Evolutionary conservation across 2,888 invertebrate genomes (phyloP).

Genomic region (Hydroisotoma schaefferi): DNA sequence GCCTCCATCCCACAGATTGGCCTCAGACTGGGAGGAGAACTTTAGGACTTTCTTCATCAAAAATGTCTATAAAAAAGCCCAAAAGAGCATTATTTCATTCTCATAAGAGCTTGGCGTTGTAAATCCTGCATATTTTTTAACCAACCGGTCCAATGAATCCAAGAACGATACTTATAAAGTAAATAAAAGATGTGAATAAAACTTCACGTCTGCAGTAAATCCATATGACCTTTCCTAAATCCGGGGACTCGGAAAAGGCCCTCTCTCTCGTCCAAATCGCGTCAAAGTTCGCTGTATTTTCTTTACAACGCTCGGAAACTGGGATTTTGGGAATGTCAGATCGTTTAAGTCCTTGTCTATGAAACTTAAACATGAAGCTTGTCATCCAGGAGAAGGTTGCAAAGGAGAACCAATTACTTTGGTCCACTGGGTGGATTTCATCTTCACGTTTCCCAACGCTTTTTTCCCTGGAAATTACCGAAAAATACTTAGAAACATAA

Average conservation of each 20-base stretch:
- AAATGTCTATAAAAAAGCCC: slow-evolving; percentile 52
- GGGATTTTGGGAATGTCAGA: slow-evolving; percentile 33
- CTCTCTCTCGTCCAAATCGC: slow-evolving; percentile 57
- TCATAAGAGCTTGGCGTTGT: background rate
- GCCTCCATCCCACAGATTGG: slow-evolving; percentile 53
- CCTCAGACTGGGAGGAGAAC: slow-evolving; percentile 53
- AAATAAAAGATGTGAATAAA: slow-evolving; percentile 53
- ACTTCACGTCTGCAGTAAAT: slow-evolving; percentile 56
- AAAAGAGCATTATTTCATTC: slow-evolving; percentile 3
- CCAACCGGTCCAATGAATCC: slow-evolving; percentile 58
- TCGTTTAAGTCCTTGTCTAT: slow-evolving; percentile 52
- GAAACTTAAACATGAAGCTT: slow-evolving; percentile 56
- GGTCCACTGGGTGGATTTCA: slow-evolving; percentile 51
- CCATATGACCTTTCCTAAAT: slow-evolving; percentile 55
- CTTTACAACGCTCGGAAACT: slow-evolving; percentile 31
- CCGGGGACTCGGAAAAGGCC: slow-evolving; percentile 32
- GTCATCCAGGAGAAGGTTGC: slow-evolving; percentile 58
- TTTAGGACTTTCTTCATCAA: slow-evolving; percentile 55
- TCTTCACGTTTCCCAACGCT: slow-evolving; percentile 5
- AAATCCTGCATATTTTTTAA: background rate
- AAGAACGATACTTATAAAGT: slow-evolving; percentile 52
- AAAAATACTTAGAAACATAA: background rate
- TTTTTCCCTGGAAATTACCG: background rate
- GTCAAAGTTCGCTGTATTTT: slow-evolving; percentile 50
- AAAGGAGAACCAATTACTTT: slow-evolving; percentile 56